Conservation (phyloP, 2,888 invertebrate genomes). For the Corbicula japonica region DNA sequence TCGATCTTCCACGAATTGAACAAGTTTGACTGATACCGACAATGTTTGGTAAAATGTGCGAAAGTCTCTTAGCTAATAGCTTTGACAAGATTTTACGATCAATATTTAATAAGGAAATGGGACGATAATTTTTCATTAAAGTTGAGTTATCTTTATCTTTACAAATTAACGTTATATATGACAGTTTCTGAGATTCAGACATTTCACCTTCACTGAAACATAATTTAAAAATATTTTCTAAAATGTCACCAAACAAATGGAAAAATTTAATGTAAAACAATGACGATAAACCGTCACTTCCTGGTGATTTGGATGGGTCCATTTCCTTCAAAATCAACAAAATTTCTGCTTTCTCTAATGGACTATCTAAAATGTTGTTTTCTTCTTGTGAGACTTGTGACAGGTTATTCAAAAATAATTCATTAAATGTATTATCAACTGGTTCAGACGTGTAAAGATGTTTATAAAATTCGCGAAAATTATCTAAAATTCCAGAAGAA, state of each 20-base stretch:
- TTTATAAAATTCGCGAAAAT: too few relatives aligned
- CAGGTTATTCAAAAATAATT: too few relatives aligned
- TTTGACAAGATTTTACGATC: constrained; percentile 69
- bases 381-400: too few relatives aligned
- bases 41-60: background rate
- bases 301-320: constrained; percentile 30
- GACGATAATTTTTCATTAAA: constrained; percentile 58
- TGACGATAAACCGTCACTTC: constrained; percentile 18
- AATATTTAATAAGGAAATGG: too few relatives aligned
- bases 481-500: too few relatives aligned
- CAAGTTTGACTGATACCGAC: constrained; percentile 69
- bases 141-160: constrained; percentile 49
- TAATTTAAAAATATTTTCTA: constrained; percentile 8
- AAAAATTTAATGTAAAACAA: constrained; percentile 35
- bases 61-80: constrained; percentile 41
- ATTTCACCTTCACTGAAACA: constrained; percentile 16
- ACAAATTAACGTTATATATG: too few relatives aligned
- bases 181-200: too few relatives aligned
- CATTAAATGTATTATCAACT: too few relatives aligned
- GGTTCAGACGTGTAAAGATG: too few relatives aligned
- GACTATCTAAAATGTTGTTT: too few relatives aligned
- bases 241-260: too few relatives aligned
- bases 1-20: constrained; percentile 58
- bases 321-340: constrained; percentile 1
- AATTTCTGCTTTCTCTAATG: constrained; percentile 11